Conservation (phyloP, 2,113 vertebrate genomes). For the Otus sunia region DNA sequence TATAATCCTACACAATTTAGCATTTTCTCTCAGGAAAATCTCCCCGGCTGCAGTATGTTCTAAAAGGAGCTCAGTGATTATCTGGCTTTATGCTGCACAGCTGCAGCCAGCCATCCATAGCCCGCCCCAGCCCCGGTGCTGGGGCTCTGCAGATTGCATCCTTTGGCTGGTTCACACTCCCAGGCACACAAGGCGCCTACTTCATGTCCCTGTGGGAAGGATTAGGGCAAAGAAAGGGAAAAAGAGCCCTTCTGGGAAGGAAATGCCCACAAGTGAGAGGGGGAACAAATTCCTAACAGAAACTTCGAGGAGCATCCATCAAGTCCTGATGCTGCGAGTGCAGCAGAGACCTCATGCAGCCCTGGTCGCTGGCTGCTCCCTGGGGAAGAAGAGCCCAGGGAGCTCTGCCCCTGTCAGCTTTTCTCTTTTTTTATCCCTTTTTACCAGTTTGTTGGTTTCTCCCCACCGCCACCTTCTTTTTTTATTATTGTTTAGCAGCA, state of each 20-base stretch:
- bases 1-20: slow-evolving; percentile 65
- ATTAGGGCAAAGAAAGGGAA: neutral
- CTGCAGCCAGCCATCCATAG: neutral
- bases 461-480: neutral
- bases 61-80: slow-evolving; percentile 65
- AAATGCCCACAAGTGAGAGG: neutral
- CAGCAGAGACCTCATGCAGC: neutral
- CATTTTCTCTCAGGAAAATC: slow-evolving; percentile 69
- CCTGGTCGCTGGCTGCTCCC: neutral
- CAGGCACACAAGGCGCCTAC: neutral
- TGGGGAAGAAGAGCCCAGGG: neutral
- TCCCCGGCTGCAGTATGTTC: slow-evolving; percentile 63
- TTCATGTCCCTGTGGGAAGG: neutral
- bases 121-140: neutral
- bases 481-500: neutral
- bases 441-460: neutral
- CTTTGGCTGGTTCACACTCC: neutral
- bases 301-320: neutral
- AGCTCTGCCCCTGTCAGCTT: neutral
- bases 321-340: neutral
- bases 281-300: neutral
- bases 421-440: neutral
- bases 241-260: neutral
- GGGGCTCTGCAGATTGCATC: neutral
- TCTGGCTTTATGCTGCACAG: slow-evolving; percentile 31